Percentiles rank a stretch among this genome's conserved stretches.
Conservation (phyloP, 1,140 invertebrate species). For the Euborellia annulipes region DNA sequence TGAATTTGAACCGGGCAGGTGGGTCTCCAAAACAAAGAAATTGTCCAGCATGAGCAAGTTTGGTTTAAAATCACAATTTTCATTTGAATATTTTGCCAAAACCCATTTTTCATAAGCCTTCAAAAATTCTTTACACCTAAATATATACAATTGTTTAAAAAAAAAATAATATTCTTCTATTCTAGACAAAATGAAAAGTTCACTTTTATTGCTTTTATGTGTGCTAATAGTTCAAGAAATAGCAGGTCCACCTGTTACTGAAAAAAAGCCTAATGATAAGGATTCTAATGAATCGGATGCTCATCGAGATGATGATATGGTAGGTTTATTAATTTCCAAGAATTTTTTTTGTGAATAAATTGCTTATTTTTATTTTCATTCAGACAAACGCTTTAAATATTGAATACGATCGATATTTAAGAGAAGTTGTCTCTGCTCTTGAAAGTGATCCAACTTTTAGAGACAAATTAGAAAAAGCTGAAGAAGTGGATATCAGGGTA, state of each 20-base stretch:
- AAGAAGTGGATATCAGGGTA: constrained; percentile 63
- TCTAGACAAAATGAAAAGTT: no score
- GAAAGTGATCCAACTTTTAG: constrained; percentile 73
- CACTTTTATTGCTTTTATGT: neutral
- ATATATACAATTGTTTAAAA: no score
- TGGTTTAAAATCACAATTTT: no score
- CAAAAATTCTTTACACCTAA: no score
- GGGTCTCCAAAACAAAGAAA: no score
- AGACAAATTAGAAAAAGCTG: constrained; percentile 61
- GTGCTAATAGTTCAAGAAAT: constrained; percentile 1
- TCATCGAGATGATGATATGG: neutral
- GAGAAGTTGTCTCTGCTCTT: constrained; percentile 67
- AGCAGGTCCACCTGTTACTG: constrained; percentile 8
- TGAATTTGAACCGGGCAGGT: no score
- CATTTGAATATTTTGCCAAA: no score
- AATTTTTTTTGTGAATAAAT: neutral
- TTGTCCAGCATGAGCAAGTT: no score
- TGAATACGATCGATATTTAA: constrained; percentile 75
- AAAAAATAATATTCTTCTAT: no score
- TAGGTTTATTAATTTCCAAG: neutral
- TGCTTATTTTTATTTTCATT: constrained; percentile 12
- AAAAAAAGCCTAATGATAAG: constrained; percentile 3
- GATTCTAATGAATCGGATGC: constrained; percentile 1
- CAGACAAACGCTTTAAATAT: constrained; percentile 28
- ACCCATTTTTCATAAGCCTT: no score